These are phyloP conservation scores for Entomyzon cyanotis DNA, from an alignment of 2,113 vertebrate species.

Conservation along the genomic window DNA sequence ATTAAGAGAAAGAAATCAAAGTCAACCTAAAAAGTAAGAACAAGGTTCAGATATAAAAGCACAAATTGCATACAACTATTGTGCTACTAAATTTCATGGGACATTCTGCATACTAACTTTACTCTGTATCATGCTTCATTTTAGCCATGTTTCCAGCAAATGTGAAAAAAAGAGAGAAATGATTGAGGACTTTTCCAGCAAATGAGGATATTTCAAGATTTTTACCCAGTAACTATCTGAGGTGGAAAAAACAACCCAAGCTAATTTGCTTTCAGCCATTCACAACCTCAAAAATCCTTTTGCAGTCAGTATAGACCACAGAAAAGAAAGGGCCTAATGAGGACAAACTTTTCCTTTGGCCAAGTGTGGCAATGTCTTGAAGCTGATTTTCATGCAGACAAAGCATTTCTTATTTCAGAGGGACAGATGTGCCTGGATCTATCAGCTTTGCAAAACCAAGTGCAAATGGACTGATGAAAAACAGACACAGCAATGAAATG, in stretches of 20 bases:
- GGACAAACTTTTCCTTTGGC: neutral
- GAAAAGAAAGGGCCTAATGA: neutral
- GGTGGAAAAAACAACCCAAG: accelerated
- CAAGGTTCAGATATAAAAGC: neutral
- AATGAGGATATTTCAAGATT: neutral
- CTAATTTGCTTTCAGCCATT: neutral
- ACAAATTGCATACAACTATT: neutral
- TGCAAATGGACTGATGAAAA: neutral
- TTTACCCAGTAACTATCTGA: neutral
- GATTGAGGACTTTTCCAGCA: neutral
- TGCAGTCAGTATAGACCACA: neutral
- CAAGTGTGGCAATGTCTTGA: neutral
- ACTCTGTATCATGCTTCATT: neutral
- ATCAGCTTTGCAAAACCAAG: neutral
- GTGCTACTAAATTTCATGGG: neutral
- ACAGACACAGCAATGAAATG: neutral
- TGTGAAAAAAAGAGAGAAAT: neutral
- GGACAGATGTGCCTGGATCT: neutral
- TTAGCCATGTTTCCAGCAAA: neutral
- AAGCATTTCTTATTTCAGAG: neutral
- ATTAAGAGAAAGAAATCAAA: neutral
- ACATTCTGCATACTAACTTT: neutral
- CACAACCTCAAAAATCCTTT: neutral
- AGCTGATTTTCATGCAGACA: neutral
- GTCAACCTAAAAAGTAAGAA: neutral